Percentiles rank a stretch among this genome's conserved stretches.
Conservation (phyloP, 1,140 invertebrate genomes). For the Sipha flava region DNA sequence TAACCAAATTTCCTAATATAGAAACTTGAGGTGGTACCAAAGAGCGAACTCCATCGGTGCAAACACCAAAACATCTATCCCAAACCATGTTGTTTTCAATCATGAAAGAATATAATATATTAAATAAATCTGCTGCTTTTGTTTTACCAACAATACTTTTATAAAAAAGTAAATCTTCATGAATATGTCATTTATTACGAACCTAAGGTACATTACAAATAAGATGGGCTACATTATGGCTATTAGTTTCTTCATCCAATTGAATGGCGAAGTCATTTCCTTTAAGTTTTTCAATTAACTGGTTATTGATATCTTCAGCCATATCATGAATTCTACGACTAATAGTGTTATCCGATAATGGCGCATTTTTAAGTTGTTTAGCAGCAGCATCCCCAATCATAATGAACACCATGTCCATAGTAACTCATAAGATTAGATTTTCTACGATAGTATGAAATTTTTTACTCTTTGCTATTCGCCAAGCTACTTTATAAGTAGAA, state of each 20-base stretch:
- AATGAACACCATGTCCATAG: not conserved
- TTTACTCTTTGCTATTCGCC: not conserved
- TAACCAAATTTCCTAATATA: too few relatives aligned
- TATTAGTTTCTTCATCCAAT: too few relatives aligned
- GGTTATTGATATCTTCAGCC: not conserved
- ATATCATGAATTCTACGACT: not conserved
- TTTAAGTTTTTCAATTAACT: not conserved
- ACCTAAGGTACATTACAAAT: too few relatives aligned
- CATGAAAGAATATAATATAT: not conserved
- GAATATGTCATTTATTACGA: too few relatives aligned
- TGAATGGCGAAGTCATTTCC: not conserved
- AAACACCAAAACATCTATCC: not conserved
- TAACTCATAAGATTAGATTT: not conserved
- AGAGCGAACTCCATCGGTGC: not conserved
- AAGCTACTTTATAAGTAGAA: not conserved
- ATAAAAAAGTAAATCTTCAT: too few relatives aligned
- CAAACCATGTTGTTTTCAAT: not conserved
- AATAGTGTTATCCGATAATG: not conserved
- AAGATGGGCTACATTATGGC: too few relatives aligned
- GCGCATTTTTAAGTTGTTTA: not conserved
- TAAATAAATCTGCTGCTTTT: not conserved
- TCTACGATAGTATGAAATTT: not conserved
- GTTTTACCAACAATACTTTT: too few relatives aligned
- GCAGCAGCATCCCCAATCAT: not conserved
- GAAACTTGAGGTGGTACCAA: too few relatives aligned